Conservation (phyloP, 2,113 vertebrate genomes). For the Oostethus manadensis region DNA sequence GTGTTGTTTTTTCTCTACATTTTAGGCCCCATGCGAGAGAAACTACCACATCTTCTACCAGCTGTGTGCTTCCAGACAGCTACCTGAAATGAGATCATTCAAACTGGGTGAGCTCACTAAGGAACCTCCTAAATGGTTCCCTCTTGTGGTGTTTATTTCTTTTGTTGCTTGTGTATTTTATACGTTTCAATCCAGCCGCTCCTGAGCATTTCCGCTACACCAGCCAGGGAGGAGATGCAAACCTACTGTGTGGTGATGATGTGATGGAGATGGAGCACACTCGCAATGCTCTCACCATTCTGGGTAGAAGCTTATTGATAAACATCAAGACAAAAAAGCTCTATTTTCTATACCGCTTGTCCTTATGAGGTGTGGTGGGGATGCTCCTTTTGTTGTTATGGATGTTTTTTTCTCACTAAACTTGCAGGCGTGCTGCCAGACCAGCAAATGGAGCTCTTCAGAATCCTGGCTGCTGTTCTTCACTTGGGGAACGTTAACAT, state of each 20-base stretch:
- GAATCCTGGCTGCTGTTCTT: conserved; percentile 71
- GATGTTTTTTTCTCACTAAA: not conserved
- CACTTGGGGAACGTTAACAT: conserved; percentile 73
- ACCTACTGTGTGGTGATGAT: conserved; percentile 63
- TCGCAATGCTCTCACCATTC: conserved; percentile 61
- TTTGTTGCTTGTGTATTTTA: not conserved
- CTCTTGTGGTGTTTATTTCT: not conserved
- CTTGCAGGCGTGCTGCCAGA: conserved; percentile 69
- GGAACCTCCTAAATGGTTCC: not conserved
- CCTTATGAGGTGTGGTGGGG: no score
- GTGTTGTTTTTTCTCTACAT: not conserved
- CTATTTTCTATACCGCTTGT: no score
- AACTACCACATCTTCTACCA: conserved; percentile 81
- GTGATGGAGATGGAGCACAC: conserved; percentile 63
- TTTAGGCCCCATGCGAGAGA: conserved; percentile 67
- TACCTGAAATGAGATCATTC: conserved; percentile 67
- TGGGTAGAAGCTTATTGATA: conserved; percentile 56
- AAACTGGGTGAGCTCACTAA: conserved; percentile 63
- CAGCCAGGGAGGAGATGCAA: conserved; percentile 60
- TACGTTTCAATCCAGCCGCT: conserved; percentile 44
- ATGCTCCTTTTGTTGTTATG: no score
- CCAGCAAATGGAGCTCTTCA: conserved; percentile 77
- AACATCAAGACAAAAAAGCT: not conserved
- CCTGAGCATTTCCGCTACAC: conserved; percentile 73
- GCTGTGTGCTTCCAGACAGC: conserved; percentile 71